phyloP scores from a whole-genome alignment of 2,113 vertebrate species.

The Plecotus auritus region DNA sequence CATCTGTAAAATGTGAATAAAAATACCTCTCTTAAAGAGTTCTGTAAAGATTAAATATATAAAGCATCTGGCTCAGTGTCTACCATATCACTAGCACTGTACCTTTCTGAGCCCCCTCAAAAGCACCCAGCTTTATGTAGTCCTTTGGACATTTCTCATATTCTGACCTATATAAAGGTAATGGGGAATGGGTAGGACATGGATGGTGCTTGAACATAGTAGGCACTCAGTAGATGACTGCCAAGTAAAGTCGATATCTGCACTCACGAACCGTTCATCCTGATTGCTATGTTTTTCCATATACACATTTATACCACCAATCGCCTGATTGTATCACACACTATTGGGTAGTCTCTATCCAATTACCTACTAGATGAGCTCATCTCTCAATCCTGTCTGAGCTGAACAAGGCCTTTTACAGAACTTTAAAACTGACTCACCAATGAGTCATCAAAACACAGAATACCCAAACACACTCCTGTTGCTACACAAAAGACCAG shows the following conservation, averaged over 20 bases:
- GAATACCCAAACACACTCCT: constrained; percentile 1
- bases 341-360: background rate
- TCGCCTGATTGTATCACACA: background rate
- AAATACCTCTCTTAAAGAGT: background rate
- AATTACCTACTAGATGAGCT: background rate
- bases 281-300: background rate
- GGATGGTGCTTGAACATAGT: background rate
- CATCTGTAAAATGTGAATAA: background rate
- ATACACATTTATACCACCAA: background rate
- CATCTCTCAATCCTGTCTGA: constrained; percentile 20
- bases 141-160: background rate
- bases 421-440: constrained; percentile 68
- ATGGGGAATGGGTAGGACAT: background rate
- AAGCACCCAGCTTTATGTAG: background rate
- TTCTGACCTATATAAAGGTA: background rate
- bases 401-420: constrained; percentile 42
- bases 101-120: background rate
- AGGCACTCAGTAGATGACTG: background rate
- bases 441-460: constrained; percentile 61
- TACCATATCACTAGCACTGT: background rate
- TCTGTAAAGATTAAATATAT: background rate
- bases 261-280: background rate
- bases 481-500: constrained; percentile 63
- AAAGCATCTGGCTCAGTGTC: background rate
- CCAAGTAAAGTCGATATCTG: background rate